Conservation (phyloP, 2,797 vertebrate genomes). For the Antrozous pallidus region DNA sequence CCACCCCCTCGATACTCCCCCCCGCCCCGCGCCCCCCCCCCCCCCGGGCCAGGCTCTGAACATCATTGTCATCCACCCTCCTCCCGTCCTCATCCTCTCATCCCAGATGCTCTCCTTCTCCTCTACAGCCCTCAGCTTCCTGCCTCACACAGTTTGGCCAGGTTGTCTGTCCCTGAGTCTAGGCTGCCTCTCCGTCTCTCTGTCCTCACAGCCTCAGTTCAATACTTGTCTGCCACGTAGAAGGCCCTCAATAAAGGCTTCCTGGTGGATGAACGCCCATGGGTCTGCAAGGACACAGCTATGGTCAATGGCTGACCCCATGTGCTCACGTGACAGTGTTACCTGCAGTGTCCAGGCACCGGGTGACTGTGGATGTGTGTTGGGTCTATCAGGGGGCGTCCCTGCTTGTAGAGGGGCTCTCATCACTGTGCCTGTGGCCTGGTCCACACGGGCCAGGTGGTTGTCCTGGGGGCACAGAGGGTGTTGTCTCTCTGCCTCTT, state of each 20-base stretch:
- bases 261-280: rapidly evolving
- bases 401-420: neutral
- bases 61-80: neutral
- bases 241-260: slow-evolving; percentile 33
- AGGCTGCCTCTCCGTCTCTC: neutral
- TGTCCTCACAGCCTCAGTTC: neutral
- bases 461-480: neutral
- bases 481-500: neutral
- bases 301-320: rapidly evolving
- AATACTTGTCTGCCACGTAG: neutral
- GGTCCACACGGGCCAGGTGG: rapidly evolving
- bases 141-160: rapidly evolving
- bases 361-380: neutral
- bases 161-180: neutral
- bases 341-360: no score
- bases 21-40: no score
- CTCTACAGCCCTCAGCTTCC: neutral
- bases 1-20: no score
- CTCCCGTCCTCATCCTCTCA: neutral
- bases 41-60: neutral
- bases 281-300: neutral
- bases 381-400: neutral
- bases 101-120: neutral
- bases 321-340: neutral
- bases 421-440: neutral